Percentiles rank a stretch among this genome's conserved stretches.
Conservation (phyloP, 2,888 invertebrate species). For the Aricia artaxerxes region DNA sequence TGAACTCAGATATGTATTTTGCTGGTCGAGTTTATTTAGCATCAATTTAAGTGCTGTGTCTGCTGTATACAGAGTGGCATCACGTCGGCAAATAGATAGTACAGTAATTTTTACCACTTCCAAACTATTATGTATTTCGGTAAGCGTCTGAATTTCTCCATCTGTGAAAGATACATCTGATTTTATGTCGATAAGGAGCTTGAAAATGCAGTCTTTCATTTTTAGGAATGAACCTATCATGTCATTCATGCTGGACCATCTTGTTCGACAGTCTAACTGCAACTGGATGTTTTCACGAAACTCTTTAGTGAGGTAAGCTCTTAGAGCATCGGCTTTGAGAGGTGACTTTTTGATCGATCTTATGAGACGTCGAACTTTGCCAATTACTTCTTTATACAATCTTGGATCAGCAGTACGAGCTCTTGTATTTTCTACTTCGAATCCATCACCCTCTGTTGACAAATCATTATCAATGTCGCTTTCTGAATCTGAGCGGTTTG, state of each 20-base stretch:
- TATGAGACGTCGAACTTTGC: too few species aligned
- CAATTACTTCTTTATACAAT: too few species aligned
- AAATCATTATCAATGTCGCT: too few species aligned
- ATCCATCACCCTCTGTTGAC: too few species aligned
- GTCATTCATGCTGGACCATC: constrained; percentile 36
- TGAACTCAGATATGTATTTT: constrained; percentile 4
- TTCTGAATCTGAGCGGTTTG: too few species aligned
- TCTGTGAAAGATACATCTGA: constrained; percentile 15
- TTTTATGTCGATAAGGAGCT: constrained; percentile 40
- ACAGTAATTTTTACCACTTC: constrained; percentile 4
- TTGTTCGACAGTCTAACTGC: constrained; percentile 38
- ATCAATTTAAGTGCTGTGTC: background rate
- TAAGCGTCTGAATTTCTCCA: background rate
- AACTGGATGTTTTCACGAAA: constrained; percentile 35
- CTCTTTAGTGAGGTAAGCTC: too few species aligned
- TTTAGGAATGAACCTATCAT: constrained; percentile 38
- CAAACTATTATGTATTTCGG: constrained; percentile 6
- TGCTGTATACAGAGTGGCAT: constrained; percentile 4
- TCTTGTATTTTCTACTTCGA: too few species aligned
- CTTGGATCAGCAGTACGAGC: too few species aligned
- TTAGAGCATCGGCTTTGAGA: too few species aligned
- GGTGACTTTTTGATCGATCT: too few species aligned
- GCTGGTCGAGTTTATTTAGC: background rate
- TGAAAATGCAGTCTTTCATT: constrained; percentile 41
- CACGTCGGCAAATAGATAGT: constrained; percentile 4